Evolutionary conservation across 2,797 vertebrate species (phyloP).

Genomic region (Sardinella longiceps): DNA sequence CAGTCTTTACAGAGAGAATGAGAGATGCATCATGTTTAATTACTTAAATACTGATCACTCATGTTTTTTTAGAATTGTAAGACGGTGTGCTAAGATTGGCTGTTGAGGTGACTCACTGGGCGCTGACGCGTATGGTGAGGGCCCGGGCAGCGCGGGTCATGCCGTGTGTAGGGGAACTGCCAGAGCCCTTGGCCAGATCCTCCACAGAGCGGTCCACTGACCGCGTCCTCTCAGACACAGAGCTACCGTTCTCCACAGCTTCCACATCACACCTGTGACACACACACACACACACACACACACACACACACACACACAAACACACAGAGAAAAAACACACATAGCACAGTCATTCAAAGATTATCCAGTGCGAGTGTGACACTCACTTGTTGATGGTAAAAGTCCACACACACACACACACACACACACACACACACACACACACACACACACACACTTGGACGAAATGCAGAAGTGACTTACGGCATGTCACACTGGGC

Average conservation of each 20-base stretch:
- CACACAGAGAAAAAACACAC: too few species aligned
- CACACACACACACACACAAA: neutral
- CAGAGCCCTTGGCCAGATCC: constrained; percentile 82
- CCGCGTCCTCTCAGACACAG: constrained; percentile 77
- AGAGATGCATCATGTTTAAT: neutral
- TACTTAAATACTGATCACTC: neutral
- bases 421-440: neutral
- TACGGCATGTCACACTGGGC: constrained; percentile 89
- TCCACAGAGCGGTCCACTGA: constrained; percentile 84
- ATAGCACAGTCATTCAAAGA: neutral
- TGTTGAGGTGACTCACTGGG: constrained; percentile 73
- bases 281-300: neutral
- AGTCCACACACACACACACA: neutral
- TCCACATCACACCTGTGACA: constrained; percentile 84
- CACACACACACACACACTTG: neutral
- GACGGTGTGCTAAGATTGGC: too few species aligned
- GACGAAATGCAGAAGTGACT: constrained; percentile 51
- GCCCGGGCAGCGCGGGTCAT: constrained; percentile 80
- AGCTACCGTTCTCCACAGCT: constrained; percentile 81
- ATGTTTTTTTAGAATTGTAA: neutral
- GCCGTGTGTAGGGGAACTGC: constrained; percentile 73
- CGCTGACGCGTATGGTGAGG: constrained; percentile 73
- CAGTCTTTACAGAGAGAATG: constrained; percentile 77
- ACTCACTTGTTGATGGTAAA: neutral
- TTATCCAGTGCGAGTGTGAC: neutral